Evolutionary conservation across 2,113 vertebrate genomes (phyloP), one percentile per base, ranked within the genome.

Genomic region (Anguilla japonica): DNA sequence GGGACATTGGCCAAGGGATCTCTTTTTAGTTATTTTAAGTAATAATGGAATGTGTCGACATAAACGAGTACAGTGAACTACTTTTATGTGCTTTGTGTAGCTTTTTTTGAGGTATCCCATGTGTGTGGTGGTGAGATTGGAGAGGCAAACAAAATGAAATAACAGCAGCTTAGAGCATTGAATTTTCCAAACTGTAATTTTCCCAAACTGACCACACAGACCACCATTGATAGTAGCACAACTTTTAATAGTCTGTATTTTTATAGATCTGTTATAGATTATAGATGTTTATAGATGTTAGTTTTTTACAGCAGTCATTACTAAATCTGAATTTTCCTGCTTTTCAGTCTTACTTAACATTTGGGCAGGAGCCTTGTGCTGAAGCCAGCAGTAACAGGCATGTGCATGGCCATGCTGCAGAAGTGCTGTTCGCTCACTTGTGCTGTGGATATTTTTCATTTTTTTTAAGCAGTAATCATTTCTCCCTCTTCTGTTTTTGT

Each of bases 391-490:
- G 79, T 80, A 41, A 80, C 79, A 80, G 79, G 34, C 79, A 80
- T 80, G 41, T 29, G 34, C 79, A 80, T 41, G 40, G 79, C 79
- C 79, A 18, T 41, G 26, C 71, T 75, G 26, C 11, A 34, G 79
- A 41, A 2, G 79, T 50, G 43, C 9, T 39, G 13, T 71, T 81
- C 83, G 13, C 43, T 83, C 39, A 20, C 81, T 83, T 78, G 67
- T 67, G 34, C 84, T 84, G 41, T 88, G 81, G 63, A 6, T 29
- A 29, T 91, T 90, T 87, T 88, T 60, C 91, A 89, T 89, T 89
- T 92, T 94, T 93, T 89, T 92, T 46, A 46, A 93, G 89, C 95
- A 89, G 95, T 95, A 96, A 97, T 96, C 92, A 82, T 97, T 93
- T 91, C 39, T 89, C 91, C 91, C 89, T 93, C 90, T 93, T 96